A percentile compares a stretch with the other conserved stretches of the same genome.
These are phyloP conservation scores for Hemiprocne comata DNA, from an alignment of 2,113 vertebrate genomes.

Conservation along the genomic window DNA sequence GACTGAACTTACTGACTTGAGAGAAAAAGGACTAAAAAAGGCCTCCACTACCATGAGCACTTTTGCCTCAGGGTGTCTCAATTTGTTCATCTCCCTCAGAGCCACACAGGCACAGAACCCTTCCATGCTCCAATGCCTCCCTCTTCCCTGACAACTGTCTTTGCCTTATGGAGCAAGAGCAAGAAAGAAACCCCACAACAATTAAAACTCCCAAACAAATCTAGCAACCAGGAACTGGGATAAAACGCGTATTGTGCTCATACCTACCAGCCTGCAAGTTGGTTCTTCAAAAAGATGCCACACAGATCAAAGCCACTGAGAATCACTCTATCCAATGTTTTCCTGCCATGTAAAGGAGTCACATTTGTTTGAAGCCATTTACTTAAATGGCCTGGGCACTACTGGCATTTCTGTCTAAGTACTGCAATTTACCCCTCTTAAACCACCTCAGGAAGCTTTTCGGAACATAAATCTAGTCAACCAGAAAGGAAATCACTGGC, in stretches of 20 bases:
- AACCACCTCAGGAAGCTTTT: neutral
- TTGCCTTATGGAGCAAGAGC: neutral
- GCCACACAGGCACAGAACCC: neutral
- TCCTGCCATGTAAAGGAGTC: neutral
- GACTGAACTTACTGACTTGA: neutral
- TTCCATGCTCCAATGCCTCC: neutral
- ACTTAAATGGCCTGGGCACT: neutral
- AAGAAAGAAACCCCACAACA: neutral
- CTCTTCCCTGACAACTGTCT: neutral
- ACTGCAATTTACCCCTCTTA: neutral
- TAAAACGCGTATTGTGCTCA: neutral
- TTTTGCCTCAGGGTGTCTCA: neutral
- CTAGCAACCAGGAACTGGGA: neutral
- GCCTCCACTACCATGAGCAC: neutral
- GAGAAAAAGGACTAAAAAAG: neutral
- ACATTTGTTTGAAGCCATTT: neutral
- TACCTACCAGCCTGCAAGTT: neutral
- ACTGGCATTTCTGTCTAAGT: neutral
- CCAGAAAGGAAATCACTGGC: neutral
- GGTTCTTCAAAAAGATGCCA: neutral
- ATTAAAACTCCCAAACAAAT: neutral
- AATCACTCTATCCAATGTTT: neutral
- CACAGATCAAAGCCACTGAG: neutral
- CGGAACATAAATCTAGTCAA: neutral
- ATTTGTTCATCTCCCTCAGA: neutral